Evolutionary conservation across 2,888 invertebrate genomes (phyloP).

Genomic region (Diloba caeruleocephala): DNA sequence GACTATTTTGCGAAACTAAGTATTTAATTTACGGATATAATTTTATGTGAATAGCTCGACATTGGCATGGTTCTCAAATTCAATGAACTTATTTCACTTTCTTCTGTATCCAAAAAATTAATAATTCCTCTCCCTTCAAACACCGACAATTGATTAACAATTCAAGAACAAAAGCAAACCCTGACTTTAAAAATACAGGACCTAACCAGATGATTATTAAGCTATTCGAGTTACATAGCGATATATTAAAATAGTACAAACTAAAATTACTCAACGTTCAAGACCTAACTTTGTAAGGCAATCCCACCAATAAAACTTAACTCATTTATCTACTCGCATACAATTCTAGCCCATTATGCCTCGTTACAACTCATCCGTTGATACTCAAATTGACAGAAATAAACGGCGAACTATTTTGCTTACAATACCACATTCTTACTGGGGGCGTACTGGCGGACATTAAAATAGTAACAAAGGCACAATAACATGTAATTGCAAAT

Average conservation of each 20-base stretch:
- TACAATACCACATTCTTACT: conserved; percentile 83
- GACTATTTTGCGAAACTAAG: background rate
- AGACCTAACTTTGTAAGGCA: conserved; percentile 18
- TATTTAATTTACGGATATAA: too few relatives aligned
- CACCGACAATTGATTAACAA: too few relatives aligned
- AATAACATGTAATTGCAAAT: conserved; percentile 89
- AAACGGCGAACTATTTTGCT: conserved; percentile 81
- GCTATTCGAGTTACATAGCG: too few relatives aligned
- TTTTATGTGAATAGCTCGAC: too few relatives aligned
- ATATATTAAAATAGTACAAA: too few relatives aligned
- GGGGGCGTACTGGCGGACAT: conserved; percentile 70
- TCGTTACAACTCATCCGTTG: conserved; percentile 60
- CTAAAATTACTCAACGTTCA: conserved; percentile 1
- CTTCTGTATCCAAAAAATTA: too few relatives aligned
- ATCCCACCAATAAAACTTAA: conserved; percentile 31
- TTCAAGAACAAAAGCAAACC: too few relatives aligned
- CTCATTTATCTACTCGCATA: conserved; percentile 47
- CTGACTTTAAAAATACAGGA: too few relatives aligned
- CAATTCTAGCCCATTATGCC: conserved; percentile 56
- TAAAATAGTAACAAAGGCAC: conserved; percentile 85
- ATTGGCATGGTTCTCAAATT: too few relatives aligned
- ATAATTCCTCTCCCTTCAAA: too few relatives aligned
- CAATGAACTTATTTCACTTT: too few relatives aligned
- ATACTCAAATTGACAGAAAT: conserved; percentile 80
- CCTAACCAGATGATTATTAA: too few relatives aligned